Percentiles rank a stretch among this genome's conserved stretches.
phyloP scores from a whole-genome alignment of 2,113 vertebrate species.

The Vicugna pacos region DNA sequence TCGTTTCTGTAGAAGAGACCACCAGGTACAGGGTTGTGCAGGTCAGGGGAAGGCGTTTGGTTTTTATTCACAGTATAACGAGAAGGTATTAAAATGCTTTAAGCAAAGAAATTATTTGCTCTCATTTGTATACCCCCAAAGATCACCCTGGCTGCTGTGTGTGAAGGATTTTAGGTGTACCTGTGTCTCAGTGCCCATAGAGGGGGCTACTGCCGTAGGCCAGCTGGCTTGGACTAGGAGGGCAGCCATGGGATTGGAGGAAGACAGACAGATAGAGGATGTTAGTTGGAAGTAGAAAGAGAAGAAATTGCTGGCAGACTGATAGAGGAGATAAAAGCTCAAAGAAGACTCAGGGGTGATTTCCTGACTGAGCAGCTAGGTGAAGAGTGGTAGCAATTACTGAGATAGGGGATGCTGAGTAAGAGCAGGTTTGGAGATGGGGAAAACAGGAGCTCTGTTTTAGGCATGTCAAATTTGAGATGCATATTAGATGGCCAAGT shows the following conservation, averaged over 20 bases:
- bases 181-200: background rate
- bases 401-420: background rate
- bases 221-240: background rate
- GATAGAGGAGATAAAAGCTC: background rate
- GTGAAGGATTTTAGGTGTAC: background rate
- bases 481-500: background rate
- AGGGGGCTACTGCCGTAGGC: background rate
- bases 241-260: background rate
- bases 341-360: background rate
- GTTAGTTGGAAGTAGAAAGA: background rate
- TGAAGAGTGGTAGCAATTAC: background rate
- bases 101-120: background rate
- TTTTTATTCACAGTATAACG: background rate
- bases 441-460: background rate
- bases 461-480: background rate
- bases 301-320: background rate
- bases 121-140: background rate
- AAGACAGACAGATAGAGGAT: background rate
- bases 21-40: background rate
- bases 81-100: background rate
- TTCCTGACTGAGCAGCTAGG: background rate
- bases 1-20: background rate
- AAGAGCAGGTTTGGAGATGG: background rate
- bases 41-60: background rate
- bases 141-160: background rate